Evolutionary conservation across 1,140 invertebrate species (phyloP).

Genomic region (Camponotus floridanus): DNA sequence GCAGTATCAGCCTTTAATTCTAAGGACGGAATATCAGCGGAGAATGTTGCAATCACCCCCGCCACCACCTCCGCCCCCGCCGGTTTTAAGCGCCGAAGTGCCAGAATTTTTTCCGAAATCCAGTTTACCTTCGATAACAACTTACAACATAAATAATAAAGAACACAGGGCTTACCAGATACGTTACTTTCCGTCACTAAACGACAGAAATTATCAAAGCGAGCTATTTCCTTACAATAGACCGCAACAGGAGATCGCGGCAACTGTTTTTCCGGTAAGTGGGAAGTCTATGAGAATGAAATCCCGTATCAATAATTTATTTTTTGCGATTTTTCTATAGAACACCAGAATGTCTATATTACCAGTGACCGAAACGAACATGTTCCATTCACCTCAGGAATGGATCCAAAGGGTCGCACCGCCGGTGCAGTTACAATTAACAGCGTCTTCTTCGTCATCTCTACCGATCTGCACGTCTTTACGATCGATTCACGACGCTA

Average conservation of each 20-base stretch:
- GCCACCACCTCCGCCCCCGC: slow-evolving; percentile 44
- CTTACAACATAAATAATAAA: slow-evolving; percentile 41
- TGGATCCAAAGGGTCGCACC: slow-evolving; percentile 78
- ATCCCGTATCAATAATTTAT: not conserved
- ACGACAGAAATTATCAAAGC: slow-evolving; percentile 72
- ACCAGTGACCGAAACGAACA: slow-evolving; percentile 74
- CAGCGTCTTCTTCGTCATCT: slow-evolving; percentile 65
- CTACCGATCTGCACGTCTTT: slow-evolving; percentile 71
- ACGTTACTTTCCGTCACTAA: slow-evolving; percentile 74
- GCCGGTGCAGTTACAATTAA: slow-evolving; percentile 77
- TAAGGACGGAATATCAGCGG: slow-evolving; percentile 62
- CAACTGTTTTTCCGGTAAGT: slow-evolving; percentile 33
- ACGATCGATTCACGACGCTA: slow-evolving; percentile 51
- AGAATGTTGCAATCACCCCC: slow-evolving; percentile 18
- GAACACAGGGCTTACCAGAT: slow-evolving; percentile 64
- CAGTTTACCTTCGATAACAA: slow-evolving; percentile 24
- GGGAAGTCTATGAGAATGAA: not conserved
- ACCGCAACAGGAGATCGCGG: slow-evolving; percentile 53
- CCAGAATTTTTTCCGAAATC: slow-evolving; percentile 83
- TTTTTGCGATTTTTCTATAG: slow-evolving; percentile 68
- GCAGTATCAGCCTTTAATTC: slow-evolving; percentile 67
- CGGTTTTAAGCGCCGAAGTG: slow-evolving; percentile 80
- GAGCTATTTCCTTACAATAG: slow-evolving; percentile 75
- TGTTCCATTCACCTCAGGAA: slow-evolving; percentile 76
- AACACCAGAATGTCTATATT: slow-evolving; percentile 78